These are phyloP conservation scores for Rhinichthys klamathensis DNA, from an alignment of 2,113 vertebrate species.

Conservation along the genomic window DNA sequence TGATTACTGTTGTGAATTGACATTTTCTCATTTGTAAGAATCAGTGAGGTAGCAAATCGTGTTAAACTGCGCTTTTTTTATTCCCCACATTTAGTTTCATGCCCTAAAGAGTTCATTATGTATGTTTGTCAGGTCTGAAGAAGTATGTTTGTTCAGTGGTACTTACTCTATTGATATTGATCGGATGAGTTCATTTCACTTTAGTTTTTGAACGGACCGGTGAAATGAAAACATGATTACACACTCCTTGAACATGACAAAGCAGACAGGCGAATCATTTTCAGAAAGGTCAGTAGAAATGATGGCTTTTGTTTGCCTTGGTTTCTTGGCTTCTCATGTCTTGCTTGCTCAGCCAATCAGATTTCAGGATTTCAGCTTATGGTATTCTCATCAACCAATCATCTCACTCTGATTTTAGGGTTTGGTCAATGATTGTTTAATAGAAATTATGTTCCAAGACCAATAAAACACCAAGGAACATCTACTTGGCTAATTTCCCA, in stretches of 20 bases:
- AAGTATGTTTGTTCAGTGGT: background rate
- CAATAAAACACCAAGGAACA: background rate
- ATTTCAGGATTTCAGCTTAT: background rate
- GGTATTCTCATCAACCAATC: background rate
- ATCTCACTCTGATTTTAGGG: background rate
- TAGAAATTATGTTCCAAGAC: no score
- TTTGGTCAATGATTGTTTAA: background rate
- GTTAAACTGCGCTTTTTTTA: background rate
- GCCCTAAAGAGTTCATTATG: slow-evolving; percentile 1
- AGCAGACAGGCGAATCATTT: background rate
- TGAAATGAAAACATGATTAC: slow-evolving; percentile 2
- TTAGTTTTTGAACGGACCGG: background rate
- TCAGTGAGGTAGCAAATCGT: slow-evolving; percentile 34
- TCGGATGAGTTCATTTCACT: slow-evolving; percentile 9
- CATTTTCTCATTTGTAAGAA: slow-evolving; percentile 27
- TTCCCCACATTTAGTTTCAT: background rate
- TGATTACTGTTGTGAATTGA: slow-evolving; percentile 33
- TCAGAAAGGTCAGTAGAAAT: background rate
- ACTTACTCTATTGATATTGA: slow-evolving; percentile 18
- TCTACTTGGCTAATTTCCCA: background rate
- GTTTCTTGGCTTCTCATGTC: background rate
- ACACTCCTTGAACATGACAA: background rate
- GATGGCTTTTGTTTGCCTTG: background rate
- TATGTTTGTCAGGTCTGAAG: slow-evolving; percentile 1
- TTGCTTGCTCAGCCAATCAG: background rate